Percentiles rank a stretch among this genome's conserved stretches.
Conservation (phyloP, 1,140 invertebrate species). For the Battus philenor region DNA sequence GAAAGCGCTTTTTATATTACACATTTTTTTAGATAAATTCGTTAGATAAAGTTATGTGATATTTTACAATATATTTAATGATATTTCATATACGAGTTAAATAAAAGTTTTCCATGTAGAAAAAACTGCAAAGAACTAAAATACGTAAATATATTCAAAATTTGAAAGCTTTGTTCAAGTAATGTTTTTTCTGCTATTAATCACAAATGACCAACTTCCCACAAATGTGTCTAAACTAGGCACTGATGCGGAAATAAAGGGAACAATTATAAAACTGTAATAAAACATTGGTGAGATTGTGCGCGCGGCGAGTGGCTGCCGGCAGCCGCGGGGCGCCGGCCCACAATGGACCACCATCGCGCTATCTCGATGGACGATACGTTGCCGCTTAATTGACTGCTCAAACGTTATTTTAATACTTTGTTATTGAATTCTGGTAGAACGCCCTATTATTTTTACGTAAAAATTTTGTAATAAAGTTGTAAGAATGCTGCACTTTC, state of each 20-base stretch:
- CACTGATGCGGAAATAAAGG: constrained; percentile 55
- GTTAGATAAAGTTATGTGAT: no score
- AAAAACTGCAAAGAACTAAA: no score
- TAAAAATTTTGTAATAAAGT: no score
- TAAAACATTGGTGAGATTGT: constrained; percentile 54
- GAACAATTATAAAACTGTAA: constrained; percentile 62
- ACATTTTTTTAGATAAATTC: no score
- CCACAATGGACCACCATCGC: constrained; percentile 68
- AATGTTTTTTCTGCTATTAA: constrained; percentile 20
- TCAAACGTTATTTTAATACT: constrained; percentile 72
- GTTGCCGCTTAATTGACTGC: constrained; percentile 71
- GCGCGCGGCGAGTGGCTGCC: constrained; percentile 32
- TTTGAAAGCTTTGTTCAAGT: no score
- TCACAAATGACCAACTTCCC: constrained; percentile 46
- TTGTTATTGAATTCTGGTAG: constrained; percentile 63
- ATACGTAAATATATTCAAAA: no score
- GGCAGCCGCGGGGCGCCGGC: constrained; percentile 48
- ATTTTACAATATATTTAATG: no score
- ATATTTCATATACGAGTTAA: no score
- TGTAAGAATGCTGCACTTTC: no score
- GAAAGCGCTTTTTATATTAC: no score
- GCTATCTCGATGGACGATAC: constrained; percentile 71
- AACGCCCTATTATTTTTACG: no score
- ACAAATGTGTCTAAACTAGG: constrained; percentile 49
- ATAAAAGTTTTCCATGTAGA: no score